phyloP scores from a whole-genome alignment of 92 coral and sea anemone genomes.

The Anthopleura xanthogrammica region DNA sequence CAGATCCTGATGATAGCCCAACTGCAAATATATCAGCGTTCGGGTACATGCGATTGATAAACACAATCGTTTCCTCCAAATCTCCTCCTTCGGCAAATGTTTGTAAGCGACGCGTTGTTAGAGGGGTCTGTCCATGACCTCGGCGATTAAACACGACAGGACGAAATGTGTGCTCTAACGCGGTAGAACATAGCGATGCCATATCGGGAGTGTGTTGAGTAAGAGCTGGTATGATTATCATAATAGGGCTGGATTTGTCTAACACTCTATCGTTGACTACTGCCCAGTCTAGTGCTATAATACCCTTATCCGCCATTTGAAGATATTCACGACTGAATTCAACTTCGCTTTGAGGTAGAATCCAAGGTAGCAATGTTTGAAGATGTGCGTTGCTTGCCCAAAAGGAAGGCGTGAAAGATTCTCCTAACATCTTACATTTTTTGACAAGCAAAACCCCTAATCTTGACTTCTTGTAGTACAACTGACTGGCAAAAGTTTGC shows the following conservation, averaged over 20 bases:
- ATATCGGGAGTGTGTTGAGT: constrained; percentile 71
- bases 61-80: constrained; percentile 82
- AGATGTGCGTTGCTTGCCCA: constrained; percentile 87
- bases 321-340: constrained; percentile 87
- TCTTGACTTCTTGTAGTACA: constrained; percentile 81
- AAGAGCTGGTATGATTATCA: constrained; percentile 80
- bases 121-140: constrained; percentile 85
- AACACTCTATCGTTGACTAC: constrained; percentile 51
- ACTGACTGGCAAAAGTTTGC: constrained; percentile 52
- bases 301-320: constrained; percentile 92
- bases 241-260: constrained; percentile 72
- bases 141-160: constrained; percentile 97
- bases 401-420: constrained; percentile 77
- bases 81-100: constrained; percentile 80
- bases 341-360: constrained; percentile 66
- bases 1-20: constrained; percentile 82
- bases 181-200: constrained; percentile 57
- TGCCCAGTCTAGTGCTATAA: constrained; percentile 91
- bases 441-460: constrained; percentile 66
- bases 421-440: constrained; percentile 60
- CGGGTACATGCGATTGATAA: constrained; percentile 76
- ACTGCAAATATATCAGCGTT: constrained; percentile 84
- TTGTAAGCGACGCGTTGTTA: constrained; percentile 88
- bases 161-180: constrained; percentile 68
- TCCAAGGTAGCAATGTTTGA: constrained; percentile 76